Conservation (phyloP, 2,797 vertebrate genomes). For the Liasis olivaceus region DNA sequence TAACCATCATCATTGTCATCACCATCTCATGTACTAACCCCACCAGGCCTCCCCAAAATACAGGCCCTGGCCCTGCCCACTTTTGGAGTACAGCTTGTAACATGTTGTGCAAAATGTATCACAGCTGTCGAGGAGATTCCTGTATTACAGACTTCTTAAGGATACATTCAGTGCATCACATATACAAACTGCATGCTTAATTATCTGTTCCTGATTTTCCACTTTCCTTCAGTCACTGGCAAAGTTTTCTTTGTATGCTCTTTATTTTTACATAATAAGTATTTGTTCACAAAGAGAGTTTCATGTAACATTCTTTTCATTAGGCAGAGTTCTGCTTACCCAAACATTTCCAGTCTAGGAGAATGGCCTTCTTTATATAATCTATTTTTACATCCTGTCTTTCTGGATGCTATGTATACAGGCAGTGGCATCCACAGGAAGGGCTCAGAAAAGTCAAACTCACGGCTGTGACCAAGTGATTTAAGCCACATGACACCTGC, state of each 20-base stretch:
- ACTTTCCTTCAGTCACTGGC: background rate
- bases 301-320: background rate
- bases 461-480: background rate
- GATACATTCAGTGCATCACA: background rate
- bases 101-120: background rate
- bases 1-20: background rate
- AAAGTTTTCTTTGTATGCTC: background rate
- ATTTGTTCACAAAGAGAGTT: background rate
- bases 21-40: background rate
- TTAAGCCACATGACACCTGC: background rate
- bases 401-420: background rate
- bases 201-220: background rate
- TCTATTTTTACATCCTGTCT: background rate
- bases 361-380: background rate
- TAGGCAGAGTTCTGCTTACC: background rate
- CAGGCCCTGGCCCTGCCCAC: background rate
- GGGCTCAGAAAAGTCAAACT: background rate
- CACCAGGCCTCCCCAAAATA: background rate
- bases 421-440: background rate
- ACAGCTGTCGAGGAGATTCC: background rate
- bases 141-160: background rate
- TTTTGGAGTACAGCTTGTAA: background rate
- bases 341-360: background rate
- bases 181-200: background rate
- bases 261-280: background rate